Conservation (phyloP, 2,888 invertebrate species). For the Drosophila lacicola region DNA sequence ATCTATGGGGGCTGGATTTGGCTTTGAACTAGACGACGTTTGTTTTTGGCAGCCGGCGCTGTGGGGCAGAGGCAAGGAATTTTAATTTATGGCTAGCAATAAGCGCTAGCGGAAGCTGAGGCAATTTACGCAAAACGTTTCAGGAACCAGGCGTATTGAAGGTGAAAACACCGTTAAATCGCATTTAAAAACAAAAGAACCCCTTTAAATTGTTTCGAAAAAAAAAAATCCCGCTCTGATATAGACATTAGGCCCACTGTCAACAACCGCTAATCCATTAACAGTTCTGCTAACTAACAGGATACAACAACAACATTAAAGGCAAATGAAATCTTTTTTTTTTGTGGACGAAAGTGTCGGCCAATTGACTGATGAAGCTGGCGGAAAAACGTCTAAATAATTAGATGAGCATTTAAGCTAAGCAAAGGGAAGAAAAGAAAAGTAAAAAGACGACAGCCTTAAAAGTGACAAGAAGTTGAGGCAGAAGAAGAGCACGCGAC, state of each 20-base stretch:
- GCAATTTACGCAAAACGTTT: constrained; percentile 47
- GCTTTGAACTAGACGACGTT: constrained; percentile 31
- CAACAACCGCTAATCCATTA: constrained; percentile 3
- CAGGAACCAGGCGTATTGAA: constrained; percentile 16
- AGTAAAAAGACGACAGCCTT: constrained; percentile 43
- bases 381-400: constrained; percentile 73
- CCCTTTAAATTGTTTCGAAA: background rate
- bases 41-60: constrained; percentile 39
- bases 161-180: constrained; percentile 8
- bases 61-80: constrained; percentile 16
- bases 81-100: constrained; percentile 55
- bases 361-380: constrained; percentile 40
- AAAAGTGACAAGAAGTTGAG: constrained; percentile 19
- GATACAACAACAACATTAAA: constrained; percentile 20
- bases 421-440: constrained; percentile 47
- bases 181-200: background rate
- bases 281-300: constrained; percentile 6
- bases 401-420: constrained; percentile 78
- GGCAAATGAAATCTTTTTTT: constrained; percentile 50
- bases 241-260: background rate
- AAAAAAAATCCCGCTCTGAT: background rate
- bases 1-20: background rate
- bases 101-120: constrained; percentile 39
- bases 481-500: constrained; percentile 45
- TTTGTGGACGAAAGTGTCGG: constrained; percentile 38